Evolutionary conservation across 2,888 invertebrate species (phyloP).

Genomic region (Callyntrura sp.): DNA sequence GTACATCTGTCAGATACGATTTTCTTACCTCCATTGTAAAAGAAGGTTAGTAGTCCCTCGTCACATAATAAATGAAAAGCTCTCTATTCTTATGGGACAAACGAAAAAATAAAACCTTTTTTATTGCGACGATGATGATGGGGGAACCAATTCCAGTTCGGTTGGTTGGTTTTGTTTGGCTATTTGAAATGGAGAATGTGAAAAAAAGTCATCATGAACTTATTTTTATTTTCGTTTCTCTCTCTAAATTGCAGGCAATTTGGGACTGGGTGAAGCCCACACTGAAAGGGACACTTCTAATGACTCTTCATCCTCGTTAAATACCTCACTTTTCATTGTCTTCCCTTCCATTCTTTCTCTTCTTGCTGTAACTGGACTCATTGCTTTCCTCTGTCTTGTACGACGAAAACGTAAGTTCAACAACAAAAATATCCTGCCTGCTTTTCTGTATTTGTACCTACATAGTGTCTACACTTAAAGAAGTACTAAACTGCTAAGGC

Average conservation of each 20-base stretch:
- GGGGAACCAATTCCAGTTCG: conserved; percentile 26
- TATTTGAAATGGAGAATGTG: background rate
- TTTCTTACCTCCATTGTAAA: conserved; percentile 91
- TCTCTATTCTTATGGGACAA: too few species aligned
- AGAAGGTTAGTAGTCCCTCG: conserved; percentile 62
- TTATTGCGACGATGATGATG: background rate
- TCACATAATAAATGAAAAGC: background rate
- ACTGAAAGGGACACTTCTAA: conserved; percentile 76
- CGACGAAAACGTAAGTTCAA: conserved; percentile 88
- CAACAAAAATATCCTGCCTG: background rate
- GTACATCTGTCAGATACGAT: conserved; percentile 93
- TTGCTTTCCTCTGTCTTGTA: conserved; percentile 90
- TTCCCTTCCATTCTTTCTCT: conserved; percentile 87
- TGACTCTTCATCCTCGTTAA: conserved; percentile 79
- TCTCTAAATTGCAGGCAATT: conserved; percentile 73
- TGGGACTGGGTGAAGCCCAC: conserved; percentile 73
- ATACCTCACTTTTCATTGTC: conserved; percentile 83
- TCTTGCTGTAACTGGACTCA: conserved; percentile 89
- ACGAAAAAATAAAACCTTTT: too few species aligned
- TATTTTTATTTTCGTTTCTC: conserved; percentile 12
- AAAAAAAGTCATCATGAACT: conserved; percentile 14
- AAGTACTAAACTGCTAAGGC: too few species aligned
- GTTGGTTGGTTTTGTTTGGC: background rate
- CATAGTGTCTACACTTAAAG: too few species aligned
- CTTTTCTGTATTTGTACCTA: background rate